These are phyloP conservation scores for Ganaspis brasiliensis DNA, from an alignment of 2,888 invertebrate species.

Conservation along the genomic window DNA sequence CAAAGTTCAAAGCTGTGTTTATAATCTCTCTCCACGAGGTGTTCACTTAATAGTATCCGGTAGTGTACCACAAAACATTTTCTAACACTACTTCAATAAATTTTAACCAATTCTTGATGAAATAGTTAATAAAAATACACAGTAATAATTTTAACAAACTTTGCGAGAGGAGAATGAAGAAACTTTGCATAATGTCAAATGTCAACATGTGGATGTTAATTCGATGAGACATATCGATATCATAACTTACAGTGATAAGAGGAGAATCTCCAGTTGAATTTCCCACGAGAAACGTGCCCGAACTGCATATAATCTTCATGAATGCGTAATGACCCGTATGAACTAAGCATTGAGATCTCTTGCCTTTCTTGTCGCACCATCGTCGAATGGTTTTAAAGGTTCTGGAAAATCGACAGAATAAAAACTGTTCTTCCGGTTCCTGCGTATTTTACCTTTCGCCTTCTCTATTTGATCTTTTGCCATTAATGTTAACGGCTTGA, in stretches of 20 bases:
- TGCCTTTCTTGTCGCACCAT: conserved; percentile 23
- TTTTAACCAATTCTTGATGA: too few species aligned
- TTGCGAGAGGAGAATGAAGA: neutral
- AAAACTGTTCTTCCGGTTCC: conserved; percentile 42
- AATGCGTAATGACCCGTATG: conserved; percentile 70
- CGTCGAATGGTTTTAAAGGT: conserved; percentile 37
- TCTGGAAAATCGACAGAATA: conserved; percentile 34
- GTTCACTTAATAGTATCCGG: too few species aligned
- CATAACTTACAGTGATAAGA: conserved; percentile 73
- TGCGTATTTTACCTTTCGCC: conserved; percentile 38
- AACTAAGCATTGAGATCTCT: conserved; percentile 24
- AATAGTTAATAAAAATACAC: too few species aligned
- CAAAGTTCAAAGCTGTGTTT: too few species aligned
- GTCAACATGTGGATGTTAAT: conserved; percentile 45
- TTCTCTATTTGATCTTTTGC: conserved; percentile 46
- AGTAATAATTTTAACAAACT: too few species aligned
- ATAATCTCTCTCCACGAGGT: too few species aligned
- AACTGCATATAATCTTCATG: conserved; percentile 75
- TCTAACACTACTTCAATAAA: too few species aligned
- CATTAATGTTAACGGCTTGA: conserved; percentile 49
- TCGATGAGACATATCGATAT: conserved; percentile 63
- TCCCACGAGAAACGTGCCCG: conserved; percentile 71
- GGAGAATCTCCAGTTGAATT: conserved; percentile 72
- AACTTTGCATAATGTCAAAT: conserved; percentile 31
- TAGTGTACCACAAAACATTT: too few species aligned